These are phyloP conservation scores for Labeo catla DNA, from an alignment of 2,113 vertebrate species.

Conservation along the genomic window DNA sequence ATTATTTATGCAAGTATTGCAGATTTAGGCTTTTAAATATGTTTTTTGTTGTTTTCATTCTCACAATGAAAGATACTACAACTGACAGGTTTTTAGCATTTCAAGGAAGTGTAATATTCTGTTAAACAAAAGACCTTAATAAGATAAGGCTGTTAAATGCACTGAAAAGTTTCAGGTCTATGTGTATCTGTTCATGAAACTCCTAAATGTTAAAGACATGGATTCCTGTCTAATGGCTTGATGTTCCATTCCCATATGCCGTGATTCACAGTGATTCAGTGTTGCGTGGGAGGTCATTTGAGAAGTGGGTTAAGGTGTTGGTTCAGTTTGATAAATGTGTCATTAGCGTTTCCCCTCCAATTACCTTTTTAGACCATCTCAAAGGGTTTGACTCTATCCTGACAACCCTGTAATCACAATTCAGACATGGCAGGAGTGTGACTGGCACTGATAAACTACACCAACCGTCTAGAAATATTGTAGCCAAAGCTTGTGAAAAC, in stretches of 20 bases:
- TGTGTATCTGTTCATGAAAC: background rate
- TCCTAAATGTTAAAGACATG: background rate
- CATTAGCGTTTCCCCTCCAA: conserved; percentile 39
- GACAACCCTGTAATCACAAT: conserved; percentile 54
- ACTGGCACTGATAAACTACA: conserved; percentile 25
- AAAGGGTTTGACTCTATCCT: conserved; percentile 40
- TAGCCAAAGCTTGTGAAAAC: background rate
- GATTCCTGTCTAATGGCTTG: background rate
- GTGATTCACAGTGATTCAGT: conserved; percentile 2
- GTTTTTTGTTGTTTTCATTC: no score
- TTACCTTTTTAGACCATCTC: conserved; percentile 27
- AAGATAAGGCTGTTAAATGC: background rate
- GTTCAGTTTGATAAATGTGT: conserved; percentile 44
- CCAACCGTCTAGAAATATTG: background rate
- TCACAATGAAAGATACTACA: background rate
- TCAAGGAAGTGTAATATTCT: background rate
- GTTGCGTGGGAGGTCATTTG: conserved; percentile 10
- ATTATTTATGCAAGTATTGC: no score
- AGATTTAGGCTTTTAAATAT: no score
- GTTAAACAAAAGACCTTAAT: background rate
- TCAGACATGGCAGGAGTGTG: conserved; percentile 38
- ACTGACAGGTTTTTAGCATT: background rate
- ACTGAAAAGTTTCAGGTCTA: background rate
- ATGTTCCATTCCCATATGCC: background rate
- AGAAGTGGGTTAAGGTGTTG: conserved; percentile 36